These are phyloP conservation scores for Anoura caudifer DNA, from an alignment of 2,113 vertebrate genomes.

Conservation along the genomic window DNA sequence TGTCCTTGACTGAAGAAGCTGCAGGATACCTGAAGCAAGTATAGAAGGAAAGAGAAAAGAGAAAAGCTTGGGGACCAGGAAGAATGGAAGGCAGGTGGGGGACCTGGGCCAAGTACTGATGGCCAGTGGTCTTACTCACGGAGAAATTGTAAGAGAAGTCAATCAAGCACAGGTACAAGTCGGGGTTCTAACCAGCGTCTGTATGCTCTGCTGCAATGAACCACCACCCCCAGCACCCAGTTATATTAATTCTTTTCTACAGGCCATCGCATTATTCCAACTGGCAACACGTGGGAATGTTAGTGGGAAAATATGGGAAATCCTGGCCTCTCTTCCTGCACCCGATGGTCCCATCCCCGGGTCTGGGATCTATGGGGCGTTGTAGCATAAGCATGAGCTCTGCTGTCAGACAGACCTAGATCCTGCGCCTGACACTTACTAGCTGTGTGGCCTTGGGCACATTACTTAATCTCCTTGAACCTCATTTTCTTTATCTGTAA, in stretches of 20 bases:
- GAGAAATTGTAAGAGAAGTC: background rate
- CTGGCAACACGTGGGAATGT: background rate
- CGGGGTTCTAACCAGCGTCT: background rate
- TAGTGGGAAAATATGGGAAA: background rate
- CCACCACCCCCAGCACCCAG: background rate
- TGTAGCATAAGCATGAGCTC: background rate
- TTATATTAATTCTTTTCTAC: background rate
- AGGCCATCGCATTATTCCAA: background rate
- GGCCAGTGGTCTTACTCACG: background rate
- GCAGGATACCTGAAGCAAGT: constrained; percentile 86
- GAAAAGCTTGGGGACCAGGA: background rate
- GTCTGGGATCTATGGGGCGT: background rate
- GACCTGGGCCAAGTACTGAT: background rate
- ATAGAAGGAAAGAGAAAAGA: background rate
- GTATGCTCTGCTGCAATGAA: background rate
- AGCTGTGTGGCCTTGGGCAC: background rate
- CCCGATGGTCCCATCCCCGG: background rate
- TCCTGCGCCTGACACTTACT: background rate
- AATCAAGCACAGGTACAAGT: background rate
- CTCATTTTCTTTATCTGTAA: constrained; percentile 13
- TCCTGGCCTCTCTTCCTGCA: background rate
- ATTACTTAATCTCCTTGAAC: background rate
- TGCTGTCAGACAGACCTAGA: background rate
- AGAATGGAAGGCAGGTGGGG: background rate
- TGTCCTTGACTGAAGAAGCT: constrained; percentile 94